Percentiles rank a stretch among this genome's conserved stretches.
Conservation (phyloP, 2,797 vertebrate genomes). For the Enteromius argenteus region DNA sequence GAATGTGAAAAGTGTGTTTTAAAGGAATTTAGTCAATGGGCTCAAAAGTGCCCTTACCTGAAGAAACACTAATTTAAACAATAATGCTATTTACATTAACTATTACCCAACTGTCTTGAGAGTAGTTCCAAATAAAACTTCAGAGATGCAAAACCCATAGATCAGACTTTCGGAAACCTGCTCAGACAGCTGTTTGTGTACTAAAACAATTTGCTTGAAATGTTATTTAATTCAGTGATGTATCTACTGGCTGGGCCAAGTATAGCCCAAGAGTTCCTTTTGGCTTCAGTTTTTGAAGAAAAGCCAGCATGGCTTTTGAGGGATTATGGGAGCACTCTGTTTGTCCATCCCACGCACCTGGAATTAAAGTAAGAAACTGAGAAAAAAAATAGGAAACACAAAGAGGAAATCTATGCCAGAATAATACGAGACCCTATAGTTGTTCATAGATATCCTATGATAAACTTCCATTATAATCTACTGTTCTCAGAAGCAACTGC, state of each 20-base stretch:
- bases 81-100: background rate
- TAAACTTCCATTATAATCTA: background rate
- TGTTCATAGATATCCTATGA: background rate
- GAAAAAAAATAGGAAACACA: background rate
- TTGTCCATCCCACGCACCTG: slow-evolving; percentile 28
- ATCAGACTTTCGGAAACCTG: background rate
- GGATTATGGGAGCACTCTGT: slow-evolving; percentile 25
- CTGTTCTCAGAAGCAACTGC: background rate
- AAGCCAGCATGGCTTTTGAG: slow-evolving; percentile 17
- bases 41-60: background rate
- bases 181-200: background rate
- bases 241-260: background rate
- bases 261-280: slow-evolving; percentile 4
- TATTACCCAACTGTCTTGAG: background rate
- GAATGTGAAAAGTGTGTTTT: background rate
- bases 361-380: background rate
- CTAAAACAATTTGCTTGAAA: slow-evolving; percentile 5
- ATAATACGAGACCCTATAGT: background rate
- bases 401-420: slow-evolving; percentile 16
- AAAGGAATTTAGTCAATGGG: background rate
- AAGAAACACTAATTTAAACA: background rate
- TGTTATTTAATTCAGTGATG: background rate
- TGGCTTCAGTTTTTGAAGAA: slow-evolving; percentile 12
- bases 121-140: background rate
- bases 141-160: background rate